Conservation (phyloP, 2,113 vertebrate genomes). For the Ophthalmolycus amberensis region DNA sequence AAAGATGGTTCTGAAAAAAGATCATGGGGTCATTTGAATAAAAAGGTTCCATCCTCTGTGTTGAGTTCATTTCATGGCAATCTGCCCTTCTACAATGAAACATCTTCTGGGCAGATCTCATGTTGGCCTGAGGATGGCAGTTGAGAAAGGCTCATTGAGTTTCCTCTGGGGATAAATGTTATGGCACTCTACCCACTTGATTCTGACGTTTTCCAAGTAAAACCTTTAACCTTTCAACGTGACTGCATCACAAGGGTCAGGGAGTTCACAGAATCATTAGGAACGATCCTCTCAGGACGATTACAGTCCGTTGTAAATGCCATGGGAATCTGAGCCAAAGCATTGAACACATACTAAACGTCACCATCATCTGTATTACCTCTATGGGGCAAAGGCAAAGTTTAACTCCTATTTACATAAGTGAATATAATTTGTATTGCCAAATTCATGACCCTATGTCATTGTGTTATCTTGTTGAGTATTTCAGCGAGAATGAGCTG, state of each 20-base stretch:
- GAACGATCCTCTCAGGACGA: background rate
- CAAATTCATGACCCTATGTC: background rate
- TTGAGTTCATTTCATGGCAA: background rate
- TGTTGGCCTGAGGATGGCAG: background rate
- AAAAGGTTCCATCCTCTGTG: background rate
- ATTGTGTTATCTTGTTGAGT: background rate
- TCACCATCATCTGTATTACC: background rate
- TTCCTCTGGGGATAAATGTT: conserved; percentile 13
- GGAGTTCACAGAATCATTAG: background rate
- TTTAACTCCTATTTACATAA: background rate
- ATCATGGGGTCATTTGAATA: background rate
- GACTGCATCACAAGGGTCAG: background rate
- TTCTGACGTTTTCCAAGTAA: conserved; percentile 6
- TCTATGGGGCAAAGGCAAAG: background rate
- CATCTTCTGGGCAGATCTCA: background rate
- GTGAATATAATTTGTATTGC: background rate
- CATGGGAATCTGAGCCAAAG: background rate
- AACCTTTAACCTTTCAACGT: conserved; percentile 14
- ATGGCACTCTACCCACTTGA: conserved; percentile 9
- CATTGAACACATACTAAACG: background rate
- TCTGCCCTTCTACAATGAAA: background rate
- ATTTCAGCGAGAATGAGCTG: background rate
- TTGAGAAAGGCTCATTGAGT: background rate
- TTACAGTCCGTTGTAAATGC: background rate
- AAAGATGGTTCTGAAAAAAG: background rate